Base-by-base conservation (phyloP, 2,113 vertebrate genomes). In the Cygnus buccinator region DNA sequence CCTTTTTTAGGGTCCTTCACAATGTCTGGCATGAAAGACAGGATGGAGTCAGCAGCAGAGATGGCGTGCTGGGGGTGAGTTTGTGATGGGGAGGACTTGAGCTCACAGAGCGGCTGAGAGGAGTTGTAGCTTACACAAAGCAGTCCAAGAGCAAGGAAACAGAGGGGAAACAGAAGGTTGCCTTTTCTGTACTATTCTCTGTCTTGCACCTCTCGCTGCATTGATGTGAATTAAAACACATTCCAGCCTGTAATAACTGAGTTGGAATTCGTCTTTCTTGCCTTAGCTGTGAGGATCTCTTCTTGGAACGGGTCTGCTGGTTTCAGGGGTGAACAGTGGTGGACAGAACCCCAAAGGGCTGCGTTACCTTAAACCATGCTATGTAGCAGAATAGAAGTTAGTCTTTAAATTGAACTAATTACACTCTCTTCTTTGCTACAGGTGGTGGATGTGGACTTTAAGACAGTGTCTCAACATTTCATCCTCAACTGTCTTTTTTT, bases 361-460 rank as follows among this genome's bases (percentile, higher is more conserved):
- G 43, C 84, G 77, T 78, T 82, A 74, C 26, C 14, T 92, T 50
- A 75, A 75, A 37, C 25, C 41, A 19, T 43, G 67, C 62, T 48
- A 25, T 14, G 14, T 83, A 82, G 65, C 54, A 90, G 48, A 91
- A 50, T 33, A 57, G 55, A 89, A 92, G 50, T 76, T 84, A 39
- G 10, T 79, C n/a, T 80, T 75, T 68, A 74, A 74, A 67, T 50
- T 54, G 22, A 84, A 96, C 87, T 97, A 91, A 97, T 91, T 92
- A 46, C 76, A 8, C 63, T 91, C 59, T 94, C 67, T 91, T 95
- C 93, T 96, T 93, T 95, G 77, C 92, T 95, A 13, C 96, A 97
- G 97, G 96, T 97, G 88, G 76, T 94, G 89, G 84, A 95, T 84
- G 92, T 89, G 95, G 93, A 96, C 92, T 94, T 95, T 87, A 94